Evolutionary conservation across 2,797 vertebrate species (phyloP).

Genomic region (Rhyacichthys aspro): DNA sequence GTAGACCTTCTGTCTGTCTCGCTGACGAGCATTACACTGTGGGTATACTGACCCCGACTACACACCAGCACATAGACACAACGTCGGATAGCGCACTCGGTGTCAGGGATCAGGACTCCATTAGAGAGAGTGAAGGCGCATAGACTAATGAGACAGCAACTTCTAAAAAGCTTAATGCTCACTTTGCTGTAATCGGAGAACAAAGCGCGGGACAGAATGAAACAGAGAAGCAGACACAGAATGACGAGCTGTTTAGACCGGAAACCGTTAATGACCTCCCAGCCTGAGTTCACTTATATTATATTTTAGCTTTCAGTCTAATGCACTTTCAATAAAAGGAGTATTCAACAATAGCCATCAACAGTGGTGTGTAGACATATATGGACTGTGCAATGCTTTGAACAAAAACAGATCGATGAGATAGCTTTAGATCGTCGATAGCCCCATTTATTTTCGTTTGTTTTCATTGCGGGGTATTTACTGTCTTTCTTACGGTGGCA

Average conservation of each 20-base stretch:
- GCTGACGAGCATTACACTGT: constrained; percentile 24
- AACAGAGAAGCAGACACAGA: background rate
- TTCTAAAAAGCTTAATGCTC: constrained; percentile 26
- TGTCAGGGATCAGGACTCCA: constrained; percentile 33
- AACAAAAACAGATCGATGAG: too few species aligned
- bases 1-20: constrained; percentile 28
- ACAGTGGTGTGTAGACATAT: too few species aligned
- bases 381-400: too few species aligned
- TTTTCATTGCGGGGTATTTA: too few species aligned
- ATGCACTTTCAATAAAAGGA: background rate
- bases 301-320: background rate
- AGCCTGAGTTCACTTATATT: background rate
- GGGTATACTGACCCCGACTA: constrained; percentile 19
- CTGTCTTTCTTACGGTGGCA: too few species aligned
- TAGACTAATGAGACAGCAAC: constrained; percentile 24
- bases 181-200: constrained; percentile 23
- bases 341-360: background rate
- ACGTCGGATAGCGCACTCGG: constrained; percentile 12
- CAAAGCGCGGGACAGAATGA: background rate
- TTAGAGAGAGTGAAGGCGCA: constrained; percentile 28
- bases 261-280: constrained; percentile 6
- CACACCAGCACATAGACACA: constrained; percentile 19
- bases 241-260: background rate
- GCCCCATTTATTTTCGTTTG: too few species aligned
- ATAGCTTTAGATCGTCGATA: too few species aligned